A percentile compares a stretch with the other conserved stretches of the same genome.
Evolutionary conservation across 2,797 vertebrate species (phyloP).

Genomic region (Acipenser transmontanus): DNA sequence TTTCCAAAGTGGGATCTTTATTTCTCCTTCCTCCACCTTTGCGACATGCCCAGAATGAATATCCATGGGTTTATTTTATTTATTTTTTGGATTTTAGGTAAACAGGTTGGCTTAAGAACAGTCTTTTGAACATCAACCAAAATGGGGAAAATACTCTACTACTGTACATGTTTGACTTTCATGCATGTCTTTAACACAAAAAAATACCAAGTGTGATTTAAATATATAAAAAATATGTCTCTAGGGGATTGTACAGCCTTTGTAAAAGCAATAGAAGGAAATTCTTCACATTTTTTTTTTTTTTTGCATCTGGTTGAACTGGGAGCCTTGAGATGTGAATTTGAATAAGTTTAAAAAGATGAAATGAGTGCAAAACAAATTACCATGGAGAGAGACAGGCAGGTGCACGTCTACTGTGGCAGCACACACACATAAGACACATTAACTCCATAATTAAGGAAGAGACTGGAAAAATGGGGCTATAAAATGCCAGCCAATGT

Average conservation of each 20-base stretch:
- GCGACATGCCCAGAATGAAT: conserved; percentile 45
- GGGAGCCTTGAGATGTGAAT: conserved; percentile 55
- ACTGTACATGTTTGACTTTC: conserved; percentile 51
- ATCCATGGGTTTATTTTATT: conserved; percentile 50
- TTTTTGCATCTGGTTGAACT: conserved; percentile 20
- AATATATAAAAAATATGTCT: not conserved
- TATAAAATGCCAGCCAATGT: conserved; percentile 28
- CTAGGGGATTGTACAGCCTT: conserved; percentile 9
- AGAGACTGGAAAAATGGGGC: conserved; percentile 20
- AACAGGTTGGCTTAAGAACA: conserved; percentile 40
- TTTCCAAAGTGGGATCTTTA: conserved; percentile 30
- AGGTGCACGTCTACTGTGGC: conserved; percentile 42
- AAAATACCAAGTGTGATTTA: conserved; percentile 17
- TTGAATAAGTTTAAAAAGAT: conserved; percentile 55
- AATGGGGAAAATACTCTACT: conserved; percentile 43
- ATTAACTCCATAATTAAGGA: conserved; percentile 38
- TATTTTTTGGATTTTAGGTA: conserved; percentile 34
- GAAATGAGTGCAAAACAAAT: conserved; percentile 50
- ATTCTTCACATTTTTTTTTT: too few relatives aligned
- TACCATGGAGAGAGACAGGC: conserved; percentile 54
- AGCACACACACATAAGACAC: conserved; percentile 36
- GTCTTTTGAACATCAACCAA: conserved; percentile 44
- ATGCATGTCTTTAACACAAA: conserved; percentile 62
- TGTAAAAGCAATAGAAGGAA: conserved; percentile 11
- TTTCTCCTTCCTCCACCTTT: conserved; percentile 15